Evolutionary conservation across 2,888 invertebrate species (phyloP), one percentile per base, ranked within the genome.

Genomic region (Trachelus iudaicus): DNA sequence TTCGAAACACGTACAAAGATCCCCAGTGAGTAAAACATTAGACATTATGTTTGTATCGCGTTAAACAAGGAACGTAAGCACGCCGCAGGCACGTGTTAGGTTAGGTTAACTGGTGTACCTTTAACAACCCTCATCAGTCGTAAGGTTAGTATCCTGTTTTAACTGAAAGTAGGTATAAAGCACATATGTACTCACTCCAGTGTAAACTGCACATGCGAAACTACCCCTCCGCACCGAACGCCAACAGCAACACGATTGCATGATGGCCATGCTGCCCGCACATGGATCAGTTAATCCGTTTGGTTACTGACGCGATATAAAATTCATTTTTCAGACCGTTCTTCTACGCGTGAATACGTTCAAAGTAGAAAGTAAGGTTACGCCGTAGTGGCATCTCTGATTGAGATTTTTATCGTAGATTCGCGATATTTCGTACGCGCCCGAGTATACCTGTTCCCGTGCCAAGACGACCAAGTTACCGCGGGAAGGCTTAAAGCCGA

Each of bases 171-270:
- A 56, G 56, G 9, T 56, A 23, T 56, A 56, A 71, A 15, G 33
- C 37, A 71, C 56, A 56, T 37, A 40, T 77, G 73, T 81, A 93
- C 94, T 93, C 92, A 96, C 96, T 93, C 94, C 92, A 1, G 95
- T 95, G 87, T 96, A 96, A 82, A 94, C 86, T 6, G 95, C 95
- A 80, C 95, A 94, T 37, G 95, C 96, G 88, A 95, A 96, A 89
- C 96, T 95, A 68, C 96, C 96, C 84, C 93, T 93, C 69, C 96
- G 94, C 12, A 96, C 94, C 75, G 96, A 95, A 79, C 94, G 93
- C 94, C 95, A 96, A 87, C 96, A 96, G 90, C 96, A 96, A 88
- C 96, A 96, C 3, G 96, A 95, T 85, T 95, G 94, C 85, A 96
- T 93, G 85, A 96, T 94, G 73, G 96, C 94, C 96, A 96, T 96